These are phyloP conservation scores for Euwallacea similis DNA, from an alignment of 1,140 invertebrate genomes.

Conservation along the genomic window DNA sequence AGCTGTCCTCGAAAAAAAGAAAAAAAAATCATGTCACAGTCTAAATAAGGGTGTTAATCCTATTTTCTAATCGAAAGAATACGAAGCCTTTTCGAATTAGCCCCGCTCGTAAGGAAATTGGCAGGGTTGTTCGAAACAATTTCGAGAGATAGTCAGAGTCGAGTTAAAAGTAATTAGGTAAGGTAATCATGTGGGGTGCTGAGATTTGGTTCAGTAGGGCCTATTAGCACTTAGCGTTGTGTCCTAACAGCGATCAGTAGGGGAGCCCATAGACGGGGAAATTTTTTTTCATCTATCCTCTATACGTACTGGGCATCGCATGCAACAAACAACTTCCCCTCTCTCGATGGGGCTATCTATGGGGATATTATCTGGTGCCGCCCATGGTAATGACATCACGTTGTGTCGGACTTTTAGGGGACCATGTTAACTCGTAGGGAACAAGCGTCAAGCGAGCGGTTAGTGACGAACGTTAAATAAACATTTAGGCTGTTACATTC, in stretches of 20 bases:
- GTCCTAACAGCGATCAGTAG: conserved; percentile 6
- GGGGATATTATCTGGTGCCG: not conserved
- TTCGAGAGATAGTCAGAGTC: conserved; percentile 33
- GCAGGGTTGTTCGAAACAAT: conserved; percentile 40
- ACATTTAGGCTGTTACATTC: conserved; percentile 35
- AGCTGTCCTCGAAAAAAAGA: not conserved
- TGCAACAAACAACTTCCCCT: too few relatives aligned
- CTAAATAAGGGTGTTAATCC: not conserved
- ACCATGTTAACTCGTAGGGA: conserved; percentile 31
- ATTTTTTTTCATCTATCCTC: not conserved
- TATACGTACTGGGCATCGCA: not conserved
- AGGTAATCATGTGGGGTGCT: conserved; percentile 41
- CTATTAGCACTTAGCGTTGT: conserved; percentile 35
- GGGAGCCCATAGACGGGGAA: conserved; percentile 28
- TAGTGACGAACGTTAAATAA: conserved; percentile 39
- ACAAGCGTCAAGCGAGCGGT: conserved; percentile 38
- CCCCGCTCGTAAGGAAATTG: conserved; percentile 31
- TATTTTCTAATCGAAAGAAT: not conserved
- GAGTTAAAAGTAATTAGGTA: conserved; percentile 41
- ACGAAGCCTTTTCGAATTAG: conserved; percentile 16
- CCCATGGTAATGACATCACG: conserved; percentile 19
- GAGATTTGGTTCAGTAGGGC: conserved; percentile 42
- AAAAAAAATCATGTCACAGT: not conserved
- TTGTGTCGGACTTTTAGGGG: conserved; percentile 33
- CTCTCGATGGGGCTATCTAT: too few relatives aligned